These are phyloP conservation scores for Stomatorhinus walkeri DNA, from an alignment of 2,797 vertebrate species.

Conservation along the genomic window DNA sequence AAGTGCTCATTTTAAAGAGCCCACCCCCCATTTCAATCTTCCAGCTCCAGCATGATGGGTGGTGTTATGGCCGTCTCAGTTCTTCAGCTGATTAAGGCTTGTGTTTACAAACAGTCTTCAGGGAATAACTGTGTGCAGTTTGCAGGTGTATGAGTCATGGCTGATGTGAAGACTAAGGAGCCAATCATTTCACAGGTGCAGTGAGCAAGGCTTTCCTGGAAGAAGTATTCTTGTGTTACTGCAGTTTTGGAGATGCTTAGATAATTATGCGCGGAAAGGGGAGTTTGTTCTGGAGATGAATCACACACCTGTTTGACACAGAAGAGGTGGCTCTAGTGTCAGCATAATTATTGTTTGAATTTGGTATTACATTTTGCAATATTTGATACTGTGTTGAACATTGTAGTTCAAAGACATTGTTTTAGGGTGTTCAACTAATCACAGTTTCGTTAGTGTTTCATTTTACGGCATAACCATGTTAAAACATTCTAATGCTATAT, in stretches of 20 bases:
- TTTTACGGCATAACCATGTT: neutral
- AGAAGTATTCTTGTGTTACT: neutral
- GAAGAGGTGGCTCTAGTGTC: neutral
- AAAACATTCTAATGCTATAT: neutral
- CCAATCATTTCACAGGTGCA: neutral
- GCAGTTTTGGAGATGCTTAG: neutral
- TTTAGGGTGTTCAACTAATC: neutral
- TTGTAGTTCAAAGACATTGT: neutral
- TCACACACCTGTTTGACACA: neutral
- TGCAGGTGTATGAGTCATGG: neutral
- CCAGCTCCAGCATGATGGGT: neutral
- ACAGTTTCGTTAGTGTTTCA: neutral
- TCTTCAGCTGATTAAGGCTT: neutral
- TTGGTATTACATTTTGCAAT: neutral
- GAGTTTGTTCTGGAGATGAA: neutral
- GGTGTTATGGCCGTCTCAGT: neutral
- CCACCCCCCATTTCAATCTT: neutral
- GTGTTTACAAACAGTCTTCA: neutral
- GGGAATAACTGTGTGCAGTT: neutral
- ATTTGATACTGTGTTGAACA: neutral
- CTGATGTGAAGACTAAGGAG: neutral
- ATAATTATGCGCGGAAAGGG: neutral
- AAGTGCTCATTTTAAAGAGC: slow-evolving; percentile 8
- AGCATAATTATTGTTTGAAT: neutral
- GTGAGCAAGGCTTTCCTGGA: neutral